These are phyloP conservation scores for Sympetrum striolatum DNA, from an alignment of 2,888 invertebrate species.

Conservation along the genomic window DNA sequence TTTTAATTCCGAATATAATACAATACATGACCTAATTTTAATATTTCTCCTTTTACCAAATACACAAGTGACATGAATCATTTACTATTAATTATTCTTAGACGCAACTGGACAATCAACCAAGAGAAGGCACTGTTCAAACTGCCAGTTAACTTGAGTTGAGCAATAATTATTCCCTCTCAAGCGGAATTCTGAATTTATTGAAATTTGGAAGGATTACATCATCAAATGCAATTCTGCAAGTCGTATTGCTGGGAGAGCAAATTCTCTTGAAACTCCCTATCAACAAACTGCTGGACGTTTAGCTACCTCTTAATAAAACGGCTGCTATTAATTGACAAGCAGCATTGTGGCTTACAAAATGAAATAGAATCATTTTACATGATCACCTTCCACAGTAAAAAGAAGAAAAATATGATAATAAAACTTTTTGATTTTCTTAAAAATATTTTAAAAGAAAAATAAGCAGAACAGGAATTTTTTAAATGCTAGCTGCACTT, in stretches of 20 bases:
- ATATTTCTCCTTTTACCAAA: conserved; percentile 36
- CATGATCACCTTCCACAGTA: background rate
- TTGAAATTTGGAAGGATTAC: background rate
- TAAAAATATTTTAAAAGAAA: background rate
- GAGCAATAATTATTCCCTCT: conserved; percentile 29
- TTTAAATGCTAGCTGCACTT: conserved; percentile 36
- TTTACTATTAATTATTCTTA: conserved; percentile 15
- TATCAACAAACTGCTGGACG: background rate
- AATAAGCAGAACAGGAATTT: background rate
- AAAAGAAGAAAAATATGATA: background rate
- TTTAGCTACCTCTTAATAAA: background rate
- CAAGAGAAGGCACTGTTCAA: conserved; percentile 37
- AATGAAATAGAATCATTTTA: background rate
- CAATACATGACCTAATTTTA: conserved; percentile 11
- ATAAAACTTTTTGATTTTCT: background rate
- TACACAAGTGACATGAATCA: conserved; percentile 21
- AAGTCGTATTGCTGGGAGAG: background rate
- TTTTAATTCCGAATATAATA: conserved; percentile 25
- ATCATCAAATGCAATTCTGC: conserved; percentile 16
- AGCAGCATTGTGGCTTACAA: background rate
- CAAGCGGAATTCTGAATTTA: background rate
- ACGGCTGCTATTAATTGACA: background rate
- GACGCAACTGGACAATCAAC: conserved; percentile 31
- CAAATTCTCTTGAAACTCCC: background rate
- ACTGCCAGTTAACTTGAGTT: conserved; percentile 42